phyloP scores from a whole-genome alignment of 2,888 invertebrate species.

The Tethea ocularis region DNA sequence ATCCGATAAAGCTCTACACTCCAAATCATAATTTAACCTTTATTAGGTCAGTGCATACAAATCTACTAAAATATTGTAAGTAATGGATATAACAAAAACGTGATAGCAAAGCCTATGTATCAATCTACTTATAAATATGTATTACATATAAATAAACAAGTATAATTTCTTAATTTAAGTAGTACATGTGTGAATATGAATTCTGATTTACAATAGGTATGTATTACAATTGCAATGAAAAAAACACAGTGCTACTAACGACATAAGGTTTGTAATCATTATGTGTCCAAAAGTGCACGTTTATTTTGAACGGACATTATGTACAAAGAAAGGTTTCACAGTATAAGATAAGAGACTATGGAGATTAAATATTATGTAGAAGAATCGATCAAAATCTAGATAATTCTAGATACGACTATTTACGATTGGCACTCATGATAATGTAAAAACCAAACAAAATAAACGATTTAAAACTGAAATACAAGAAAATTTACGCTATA shows the following conservation, averaged over 20 bases:
- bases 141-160: slow-evolving; percentile 33
- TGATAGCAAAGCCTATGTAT: slow-evolving; percentile 32
- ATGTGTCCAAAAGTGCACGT: background rate
- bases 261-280: too few relatives aligned
- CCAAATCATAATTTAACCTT: slow-evolving; percentile 46
- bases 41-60: slow-evolving; percentile 33
- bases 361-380: background rate
- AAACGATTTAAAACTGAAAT: slow-evolving; percentile 27
- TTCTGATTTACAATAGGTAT: background rate
- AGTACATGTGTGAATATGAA: slow-evolving; percentile 22
- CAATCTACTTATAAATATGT: slow-evolving; percentile 16
- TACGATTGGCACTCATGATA: slow-evolving; percentile 60
- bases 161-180: slow-evolving; percentile 17
- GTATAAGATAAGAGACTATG: background rate
- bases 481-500: slow-evolving; percentile 34
- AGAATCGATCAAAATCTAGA: background rate
- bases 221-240: background rate
- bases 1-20: slow-evolving; percentile 39
- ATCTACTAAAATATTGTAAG: slow-evolving; percentile 27
- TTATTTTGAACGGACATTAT: background rate
- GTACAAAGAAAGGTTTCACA: background rate
- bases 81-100: slow-evolving; percentile 35
- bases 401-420: slow-evolving; percentile 18
- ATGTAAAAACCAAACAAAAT: slow-evolving; percentile 26
- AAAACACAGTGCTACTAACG: slow-evolving; percentile 4